Evolutionary conservation across 2,888 invertebrate genomes (phyloP).

Genomic region (Hirtodrosophila trivittata): DNA sequence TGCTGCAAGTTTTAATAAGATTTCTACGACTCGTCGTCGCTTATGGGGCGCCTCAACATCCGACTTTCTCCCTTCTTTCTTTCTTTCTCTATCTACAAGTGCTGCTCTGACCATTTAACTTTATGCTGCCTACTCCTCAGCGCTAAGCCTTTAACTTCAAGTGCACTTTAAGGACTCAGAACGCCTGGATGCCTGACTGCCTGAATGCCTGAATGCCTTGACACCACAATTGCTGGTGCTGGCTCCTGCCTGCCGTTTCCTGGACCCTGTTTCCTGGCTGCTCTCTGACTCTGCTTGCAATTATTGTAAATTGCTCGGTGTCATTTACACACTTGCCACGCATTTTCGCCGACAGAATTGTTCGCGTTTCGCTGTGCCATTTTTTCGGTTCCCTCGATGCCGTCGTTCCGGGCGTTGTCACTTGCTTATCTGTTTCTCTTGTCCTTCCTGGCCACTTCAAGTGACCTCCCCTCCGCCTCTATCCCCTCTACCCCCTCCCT

Average conservation of each 20-base stretch:
- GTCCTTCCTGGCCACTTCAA: conserved; percentile 23
- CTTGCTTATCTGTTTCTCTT: conserved; percentile 51
- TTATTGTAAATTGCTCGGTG: conserved; percentile 76
- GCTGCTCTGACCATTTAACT: conserved; percentile 41
- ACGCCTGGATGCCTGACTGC: conserved; percentile 12
- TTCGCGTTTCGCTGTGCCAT: conserved; percentile 31
- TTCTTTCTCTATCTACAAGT: conserved; percentile 1
- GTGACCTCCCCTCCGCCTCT: conserved; percentile 12
- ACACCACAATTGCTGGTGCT: not conserved
- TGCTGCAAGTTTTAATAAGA: conserved; percentile 79
- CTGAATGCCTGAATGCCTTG: too few species aligned
- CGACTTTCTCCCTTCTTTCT: not conserved
- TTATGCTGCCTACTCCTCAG: conserved; percentile 36
- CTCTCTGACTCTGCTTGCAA: conserved; percentile 54
- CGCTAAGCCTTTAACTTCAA: conserved; percentile 55
- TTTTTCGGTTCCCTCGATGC: conserved; percentile 5
- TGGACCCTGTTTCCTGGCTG: conserved; percentile 4
- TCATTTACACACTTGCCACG: conserved; percentile 74
- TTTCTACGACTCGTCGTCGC: conserved; percentile 63
- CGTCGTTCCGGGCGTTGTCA: conserved; percentile 46
- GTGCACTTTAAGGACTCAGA: conserved; percentile 63
- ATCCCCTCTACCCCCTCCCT: conserved; percentile 3
- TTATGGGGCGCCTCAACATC: conserved; percentile 15
- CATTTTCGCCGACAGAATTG: conserved; percentile 58
- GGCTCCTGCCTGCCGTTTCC: not conserved